Evolutionary conservation across 2,888 invertebrate species (phyloP).

Genomic region (Mimachlamys varia): DNA sequence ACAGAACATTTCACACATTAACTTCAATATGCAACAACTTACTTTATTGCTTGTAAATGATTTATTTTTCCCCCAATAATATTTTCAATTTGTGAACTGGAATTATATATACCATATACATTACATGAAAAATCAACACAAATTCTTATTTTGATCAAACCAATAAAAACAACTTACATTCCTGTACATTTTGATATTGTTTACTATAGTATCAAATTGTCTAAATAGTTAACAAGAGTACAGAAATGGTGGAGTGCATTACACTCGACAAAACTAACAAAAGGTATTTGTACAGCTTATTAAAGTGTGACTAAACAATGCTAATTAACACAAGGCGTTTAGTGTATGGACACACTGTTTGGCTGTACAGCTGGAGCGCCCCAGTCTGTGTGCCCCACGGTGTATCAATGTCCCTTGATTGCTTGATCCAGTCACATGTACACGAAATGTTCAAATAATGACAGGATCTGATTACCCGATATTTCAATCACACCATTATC

Average conservation of each 20-base stretch:
- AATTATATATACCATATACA: background rate
- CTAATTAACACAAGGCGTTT: background rate
- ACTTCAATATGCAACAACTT: background rate
- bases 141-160: background rate
- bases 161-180: background rate
- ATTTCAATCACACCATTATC: slow-evolving; percentile 36
- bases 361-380: background rate
- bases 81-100: too few relatives aligned
- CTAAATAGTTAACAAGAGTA: background rate
- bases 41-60: background rate
- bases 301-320: slow-evolving; percentile 31
- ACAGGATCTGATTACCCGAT: slow-evolving; percentile 16
- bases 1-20: background rate
- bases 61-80: background rate
- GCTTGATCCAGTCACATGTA: slow-evolving; percentile 23
- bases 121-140: background rate
- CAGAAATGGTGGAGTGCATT: slow-evolving; percentile 2
- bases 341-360: background rate
- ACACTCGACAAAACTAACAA: background rate
- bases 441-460: slow-evolving; percentile 31
- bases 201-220: background rate
- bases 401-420: slow-evolving; percentile 11
- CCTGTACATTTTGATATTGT: background rate
- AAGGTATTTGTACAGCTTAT: slow-evolving; percentile 23
- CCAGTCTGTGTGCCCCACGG: background rate